These are phyloP conservation scores for Prionchulus punctatus DNA, from an alignment of 2,888 invertebrate species.

Conservation along the genomic window DNA sequence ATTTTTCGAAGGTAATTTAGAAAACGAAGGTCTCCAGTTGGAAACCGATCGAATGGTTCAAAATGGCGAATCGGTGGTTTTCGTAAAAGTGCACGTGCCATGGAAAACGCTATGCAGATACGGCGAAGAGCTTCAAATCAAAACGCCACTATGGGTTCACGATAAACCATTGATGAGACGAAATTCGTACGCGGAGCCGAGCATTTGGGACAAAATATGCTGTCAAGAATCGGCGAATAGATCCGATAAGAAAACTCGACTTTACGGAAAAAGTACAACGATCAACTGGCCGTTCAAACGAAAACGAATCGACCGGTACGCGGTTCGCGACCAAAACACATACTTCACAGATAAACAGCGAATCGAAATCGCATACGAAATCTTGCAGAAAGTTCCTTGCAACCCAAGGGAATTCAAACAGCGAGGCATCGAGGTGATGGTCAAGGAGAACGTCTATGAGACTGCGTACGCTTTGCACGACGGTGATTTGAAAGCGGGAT, in stretches of 20 bases:
- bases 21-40: neutral
- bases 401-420: neutral
- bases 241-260: no score
- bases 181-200: neutral
- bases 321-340: neutral
- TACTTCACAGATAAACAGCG: neutral
- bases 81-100: neutral
- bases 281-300: neutral
- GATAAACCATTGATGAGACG: neutral
- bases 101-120: neutral
- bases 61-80: neutral
- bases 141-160: neutral
- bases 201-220: neutral
- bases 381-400: neutral
- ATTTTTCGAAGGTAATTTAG: neutral
- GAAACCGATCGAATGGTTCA: neutral
- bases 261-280: neutral
- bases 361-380: neutral
- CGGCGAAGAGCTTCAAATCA: neutral
- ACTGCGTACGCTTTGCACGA: neutral
- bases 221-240: no score
- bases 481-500: neutral
- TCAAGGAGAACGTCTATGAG: neutral
- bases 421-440: neutral
- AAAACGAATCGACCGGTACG: neutral